A percentile compares a stretch with the other conserved stretches of the same genome.
These are phyloP conservation scores for Shinisaurus crocodilurus DNA, from an alignment of 2,113 vertebrate species.

Conservation along the genomic window DNA sequence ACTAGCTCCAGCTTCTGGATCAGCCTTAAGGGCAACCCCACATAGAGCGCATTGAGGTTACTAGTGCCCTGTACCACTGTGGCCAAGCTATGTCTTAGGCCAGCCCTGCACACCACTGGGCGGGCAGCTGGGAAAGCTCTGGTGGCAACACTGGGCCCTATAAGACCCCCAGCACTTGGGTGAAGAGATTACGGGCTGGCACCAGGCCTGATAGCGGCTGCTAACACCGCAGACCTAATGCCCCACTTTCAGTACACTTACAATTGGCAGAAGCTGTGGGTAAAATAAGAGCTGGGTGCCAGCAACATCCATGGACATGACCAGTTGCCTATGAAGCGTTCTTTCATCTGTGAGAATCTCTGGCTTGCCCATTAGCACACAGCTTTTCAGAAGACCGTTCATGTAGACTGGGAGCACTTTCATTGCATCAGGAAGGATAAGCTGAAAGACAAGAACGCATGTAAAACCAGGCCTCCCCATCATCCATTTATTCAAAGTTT, in stretches of 20 bases:
- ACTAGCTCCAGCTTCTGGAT: too few species aligned
- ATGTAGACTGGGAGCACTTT: constrained; percentile 94
- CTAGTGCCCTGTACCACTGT: too few species aligned
- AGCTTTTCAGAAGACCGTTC: constrained; percentile 91
- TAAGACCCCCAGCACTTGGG: neutral
- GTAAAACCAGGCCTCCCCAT: neutral
- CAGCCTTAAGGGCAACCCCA: too few species aligned
- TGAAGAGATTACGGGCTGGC: neutral
- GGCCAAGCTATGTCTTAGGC: too few species aligned
- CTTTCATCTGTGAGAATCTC: constrained; percentile 89
- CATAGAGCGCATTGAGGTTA: too few species aligned
- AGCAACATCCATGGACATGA: constrained; percentile 90
- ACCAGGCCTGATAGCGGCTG: neutral
- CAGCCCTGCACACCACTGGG: too few species aligned
- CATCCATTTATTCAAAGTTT: neutral
- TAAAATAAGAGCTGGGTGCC: constrained; percentile 92
- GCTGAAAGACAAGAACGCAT: constrained; percentile 71
- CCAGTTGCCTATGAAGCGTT: constrained; percentile 83
- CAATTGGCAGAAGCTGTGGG: constrained; percentile 89
- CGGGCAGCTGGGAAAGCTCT: neutral
- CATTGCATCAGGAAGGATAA: constrained; percentile 95
- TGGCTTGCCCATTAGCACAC: constrained; percentile 81
- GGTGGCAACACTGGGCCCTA: too few species aligned
- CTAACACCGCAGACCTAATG: neutral
- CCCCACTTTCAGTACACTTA: constrained; percentile 64